Conservation (phyloP, 2,888 invertebrate species). For the Pemphredon lugubris region DNA sequence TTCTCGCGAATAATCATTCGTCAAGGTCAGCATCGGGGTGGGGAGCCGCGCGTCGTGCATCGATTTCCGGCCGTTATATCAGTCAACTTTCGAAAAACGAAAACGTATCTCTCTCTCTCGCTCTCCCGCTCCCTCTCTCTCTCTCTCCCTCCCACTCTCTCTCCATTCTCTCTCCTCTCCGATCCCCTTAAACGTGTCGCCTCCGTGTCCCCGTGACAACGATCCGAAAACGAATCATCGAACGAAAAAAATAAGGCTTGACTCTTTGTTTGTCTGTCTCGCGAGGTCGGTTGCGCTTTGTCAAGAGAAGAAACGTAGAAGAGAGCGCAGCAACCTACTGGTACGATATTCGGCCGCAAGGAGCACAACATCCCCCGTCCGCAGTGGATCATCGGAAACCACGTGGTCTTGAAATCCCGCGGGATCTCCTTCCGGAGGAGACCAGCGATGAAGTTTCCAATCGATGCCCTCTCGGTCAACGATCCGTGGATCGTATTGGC, state of each 20-base stretch:
- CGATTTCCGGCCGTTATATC: slow-evolving; percentile 25
- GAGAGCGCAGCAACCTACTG: slow-evolving; percentile 51
- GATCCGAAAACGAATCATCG: slow-evolving; percentile 22
- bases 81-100: no score
- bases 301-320: slow-evolving; percentile 45
- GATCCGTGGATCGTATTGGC: no score
- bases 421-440: slow-evolving; percentile 2
- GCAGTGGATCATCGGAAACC: neutral
- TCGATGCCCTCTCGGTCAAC: no score
- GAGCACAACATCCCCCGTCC: slow-evolving; percentile 4
- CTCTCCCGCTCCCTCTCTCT: neutral
- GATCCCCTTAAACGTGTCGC: neutral
- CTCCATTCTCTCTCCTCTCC: neutral
- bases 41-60: slow-evolving; percentile 28
- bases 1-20: slow-evolving; percentile 19
- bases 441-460: slow-evolving; percentile 1
- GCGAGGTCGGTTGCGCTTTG: slow-evolving; percentile 23
- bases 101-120: no score
- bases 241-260: slow-evolving; percentile 10
- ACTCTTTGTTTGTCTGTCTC: no score
- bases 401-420: slow-evolving; percentile 13
- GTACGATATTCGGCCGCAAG: slow-evolving; percentile 24
- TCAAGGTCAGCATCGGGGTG: slow-evolving; percentile 15
- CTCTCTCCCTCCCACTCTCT: no score
- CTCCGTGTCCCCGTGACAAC: slow-evolving; percentile 16